phyloP scores from a whole-genome alignment of 2,113 vertebrate species.

The Maccullochella peelii region DNA sequence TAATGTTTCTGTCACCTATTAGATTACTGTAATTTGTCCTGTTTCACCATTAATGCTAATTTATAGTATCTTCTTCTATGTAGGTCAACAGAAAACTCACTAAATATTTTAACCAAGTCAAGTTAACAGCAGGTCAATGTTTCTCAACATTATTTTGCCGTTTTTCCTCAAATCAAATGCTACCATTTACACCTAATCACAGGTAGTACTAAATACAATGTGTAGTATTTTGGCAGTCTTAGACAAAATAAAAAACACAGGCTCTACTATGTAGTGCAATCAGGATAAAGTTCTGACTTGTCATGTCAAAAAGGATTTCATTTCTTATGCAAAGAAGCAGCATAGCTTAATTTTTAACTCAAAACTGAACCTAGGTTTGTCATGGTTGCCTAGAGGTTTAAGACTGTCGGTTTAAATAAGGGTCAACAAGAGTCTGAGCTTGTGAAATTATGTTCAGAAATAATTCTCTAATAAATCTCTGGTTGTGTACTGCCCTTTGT shows the following conservation, averaged over 20 bases:
- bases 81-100: background rate
- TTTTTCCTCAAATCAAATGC: conserved; percentile 3
- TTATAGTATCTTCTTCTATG: background rate
- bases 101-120: background rate
- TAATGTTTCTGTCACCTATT: background rate
- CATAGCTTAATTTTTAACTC: background rate
- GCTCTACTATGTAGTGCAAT: conserved; percentile 1
- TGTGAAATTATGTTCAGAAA: background rate
- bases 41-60: background rate
- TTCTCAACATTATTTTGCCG: background rate
- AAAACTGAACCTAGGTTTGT: background rate
- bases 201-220: background rate
- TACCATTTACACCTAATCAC: conserved; percentile 2
- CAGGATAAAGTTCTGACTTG: background rate
- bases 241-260: background rate
- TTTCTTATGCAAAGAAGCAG: background rate
- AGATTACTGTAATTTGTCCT: background rate
- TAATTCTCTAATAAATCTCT: background rate
- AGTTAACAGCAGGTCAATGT: background rate
- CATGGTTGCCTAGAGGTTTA: background rate
- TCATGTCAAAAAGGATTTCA: background rate
- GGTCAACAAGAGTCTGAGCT: background rate
- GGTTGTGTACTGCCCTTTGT: background rate
- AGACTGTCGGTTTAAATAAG: background rate
- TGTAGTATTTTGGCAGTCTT: conserved; percentile 5